Evolutionary conservation across 2,888 invertebrate genomes (phyloP).

Genomic region (Muschampia plurimacula): DNA sequence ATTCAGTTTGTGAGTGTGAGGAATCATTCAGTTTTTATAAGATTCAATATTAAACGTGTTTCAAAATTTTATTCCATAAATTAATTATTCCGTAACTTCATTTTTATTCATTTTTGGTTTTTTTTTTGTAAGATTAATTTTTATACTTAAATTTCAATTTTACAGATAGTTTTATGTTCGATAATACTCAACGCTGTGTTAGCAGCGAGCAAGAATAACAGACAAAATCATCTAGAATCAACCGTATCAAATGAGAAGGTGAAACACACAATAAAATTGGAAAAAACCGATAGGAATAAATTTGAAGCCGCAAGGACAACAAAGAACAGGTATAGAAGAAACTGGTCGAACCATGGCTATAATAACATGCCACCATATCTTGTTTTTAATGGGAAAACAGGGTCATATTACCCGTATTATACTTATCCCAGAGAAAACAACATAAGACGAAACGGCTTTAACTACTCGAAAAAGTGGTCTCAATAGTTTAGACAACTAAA

Average conservation of each 20-base stretch:
- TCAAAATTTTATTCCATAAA: too few relatives aligned
- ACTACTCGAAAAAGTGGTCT: constrained; percentile 32
- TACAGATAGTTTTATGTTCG: constrained; percentile 52
- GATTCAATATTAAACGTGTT: too few relatives aligned
- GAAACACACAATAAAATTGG: constrained; percentile 26
- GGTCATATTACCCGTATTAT: constrained; percentile 73
- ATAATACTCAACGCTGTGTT: constrained; percentile 44
- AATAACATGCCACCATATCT: constrained; percentile 69
- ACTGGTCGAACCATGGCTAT: constrained; percentile 53
- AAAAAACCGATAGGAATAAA: constrained; percentile 33
- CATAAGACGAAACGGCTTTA: constrained; percentile 47
- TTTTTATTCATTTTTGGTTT: too few relatives aligned
- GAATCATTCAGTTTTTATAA: too few relatives aligned
- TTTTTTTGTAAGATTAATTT: too few relatives aligned
- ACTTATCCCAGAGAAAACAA: constrained; percentile 61
- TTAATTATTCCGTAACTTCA: too few relatives aligned
- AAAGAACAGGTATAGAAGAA: constrained; percentile 54
- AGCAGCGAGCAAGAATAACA: constrained; percentile 30
- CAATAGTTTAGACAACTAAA: constrained; percentile 2
- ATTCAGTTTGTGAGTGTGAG: too few relatives aligned
- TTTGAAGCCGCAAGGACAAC: constrained; percentile 10
- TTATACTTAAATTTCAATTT: constrained; percentile 5
- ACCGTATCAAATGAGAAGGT: constrained; percentile 6
- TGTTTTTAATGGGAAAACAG: constrained; percentile 70
- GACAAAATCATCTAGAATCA: constrained; percentile 23